Evolutionary conservation across 2,113 vertebrate species (phyloP), one percentile per base, ranked within the genome.

Genomic region (Morone saxatilis): DNA sequence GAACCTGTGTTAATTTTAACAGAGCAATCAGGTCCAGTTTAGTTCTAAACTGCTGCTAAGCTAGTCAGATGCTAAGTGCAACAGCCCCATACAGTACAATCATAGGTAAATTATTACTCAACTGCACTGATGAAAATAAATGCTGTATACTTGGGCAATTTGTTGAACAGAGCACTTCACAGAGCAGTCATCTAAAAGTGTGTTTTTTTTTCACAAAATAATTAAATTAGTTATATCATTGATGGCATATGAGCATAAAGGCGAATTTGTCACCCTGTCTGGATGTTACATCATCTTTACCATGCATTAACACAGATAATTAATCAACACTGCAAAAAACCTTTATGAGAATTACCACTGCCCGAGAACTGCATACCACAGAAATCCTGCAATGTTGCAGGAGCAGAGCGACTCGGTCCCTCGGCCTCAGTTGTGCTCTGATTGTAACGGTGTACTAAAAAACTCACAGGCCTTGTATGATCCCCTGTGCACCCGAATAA

Each of bases 261-360:
- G 36, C 4, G n/a, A 36, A 62, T 73, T 31, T 51, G 48, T 45
- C 63, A 43, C 62, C 66, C 41, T 43, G 19, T 69, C 31, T 50
- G 48, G 50, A 56, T 56, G 65, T 70, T 67, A 45, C 53, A 90
- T 69, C 41, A 69, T 43, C 48, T 85, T 56, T 17, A 70, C 59
- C 40, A 71, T 53, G 41, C 51, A 54, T 80, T 73, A 71, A 72
- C 47, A 63, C 54, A 67, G 14, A 81, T 25, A 66, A 77, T 75
- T 54, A 71, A 89, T 83, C 68, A 84, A 76, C 72, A 36, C 41
- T 68, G 63, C 79, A 85, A 38, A 80, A 51, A 74, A 71, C 59
- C 67, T 69, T 56, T 41, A 57, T 6, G 66, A 80, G 57, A 78
- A 59, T 72, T 22, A 77, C 36, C 17, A 19, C 69, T 57, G 53